Evolutionary conservation across 2,888 invertebrate species (phyloP).

Genomic region (Zygogramma bicolorata): DNA sequence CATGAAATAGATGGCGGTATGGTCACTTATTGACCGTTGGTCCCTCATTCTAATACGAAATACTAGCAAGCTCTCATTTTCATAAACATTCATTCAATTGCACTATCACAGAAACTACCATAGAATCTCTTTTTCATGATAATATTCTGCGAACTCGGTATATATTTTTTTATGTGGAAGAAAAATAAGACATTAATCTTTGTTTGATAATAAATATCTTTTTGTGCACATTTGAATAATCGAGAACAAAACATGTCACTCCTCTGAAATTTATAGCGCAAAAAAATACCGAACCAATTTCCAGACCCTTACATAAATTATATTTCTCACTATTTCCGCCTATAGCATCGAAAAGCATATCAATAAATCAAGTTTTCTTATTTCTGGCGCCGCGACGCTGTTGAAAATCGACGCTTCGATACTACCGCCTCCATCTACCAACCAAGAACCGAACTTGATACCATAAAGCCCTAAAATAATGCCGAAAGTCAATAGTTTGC

Average conservation of each 20-base stretch:
- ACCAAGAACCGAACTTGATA: slow-evolving; percentile 46
- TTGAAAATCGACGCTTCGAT: slow-evolving; percentile 52
- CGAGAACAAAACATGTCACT: slow-evolving; percentile 27
- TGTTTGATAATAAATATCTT: slow-evolving; percentile 31
- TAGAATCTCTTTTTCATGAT: not conserved
- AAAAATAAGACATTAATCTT: slow-evolving; percentile 35
- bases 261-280: slow-evolving; percentile 30
- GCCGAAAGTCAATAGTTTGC: too few relatives aligned
- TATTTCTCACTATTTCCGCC: slow-evolving; percentile 49
- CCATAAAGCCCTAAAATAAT: not conserved
- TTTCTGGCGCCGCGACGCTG: slow-evolving; percentile 57
- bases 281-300: slow-evolving; percentile 35
- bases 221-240: slow-evolving; percentile 20
- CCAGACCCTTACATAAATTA: slow-evolving; percentile 52
- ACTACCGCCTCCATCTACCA: slow-evolving; percentile 53
- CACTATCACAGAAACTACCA: not conserved
- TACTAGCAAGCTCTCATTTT: not conserved
- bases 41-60: not conserved
- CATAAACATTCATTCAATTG: not conserved
- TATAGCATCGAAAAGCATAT: slow-evolving; percentile 47
- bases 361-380: slow-evolving; percentile 60
- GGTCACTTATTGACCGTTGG: not conserved
- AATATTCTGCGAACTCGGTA: not conserved
- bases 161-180: not conserved
- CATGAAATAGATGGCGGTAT: not conserved